These are phyloP conservation scores for Oriolus oriolus DNA, from an alignment of 2,113 vertebrate species.

Conservation along the genomic window DNA sequence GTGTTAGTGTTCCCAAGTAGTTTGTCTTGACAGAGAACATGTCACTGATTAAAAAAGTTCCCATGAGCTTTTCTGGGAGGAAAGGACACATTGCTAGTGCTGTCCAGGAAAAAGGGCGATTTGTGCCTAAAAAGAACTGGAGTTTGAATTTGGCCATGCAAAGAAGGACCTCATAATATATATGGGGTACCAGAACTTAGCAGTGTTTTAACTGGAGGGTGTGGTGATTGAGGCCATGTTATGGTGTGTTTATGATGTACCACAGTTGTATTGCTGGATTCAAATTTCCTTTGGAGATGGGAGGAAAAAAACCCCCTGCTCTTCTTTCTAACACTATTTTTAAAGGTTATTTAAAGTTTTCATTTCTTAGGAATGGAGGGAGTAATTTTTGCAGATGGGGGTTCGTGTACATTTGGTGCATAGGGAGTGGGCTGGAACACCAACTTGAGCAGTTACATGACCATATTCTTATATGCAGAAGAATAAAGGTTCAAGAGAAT, in stretches of 20 bases:
- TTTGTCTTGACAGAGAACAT: not conserved
- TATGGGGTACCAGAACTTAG: not conserved
- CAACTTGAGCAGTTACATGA: not conserved
- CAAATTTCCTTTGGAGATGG: not conserved
- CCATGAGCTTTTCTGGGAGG: not conserved
- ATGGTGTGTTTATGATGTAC: not conserved
- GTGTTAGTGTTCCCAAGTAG: not conserved
- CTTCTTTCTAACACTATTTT: not conserved
- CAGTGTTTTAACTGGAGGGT: not conserved
- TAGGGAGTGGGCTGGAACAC: not conserved
- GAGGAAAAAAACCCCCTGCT: not conserved
- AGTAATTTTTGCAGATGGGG: not conserved
- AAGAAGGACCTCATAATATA: not conserved
- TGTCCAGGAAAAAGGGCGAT: not conserved
- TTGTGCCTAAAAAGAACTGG: not conserved
- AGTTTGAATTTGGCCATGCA: not conserved
- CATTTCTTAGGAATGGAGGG: not conserved
- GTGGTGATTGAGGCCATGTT: rapidly evolving
- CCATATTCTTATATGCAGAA: not conserved
- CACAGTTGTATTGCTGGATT: not conserved
- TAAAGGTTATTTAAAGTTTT: not conserved
- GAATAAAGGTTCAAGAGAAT: not conserved
- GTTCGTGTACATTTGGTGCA: not conserved
- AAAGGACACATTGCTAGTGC: not conserved
- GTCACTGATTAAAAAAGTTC: not conserved